phyloP scores from a whole-genome alignment of 2,113 vertebrate species.

The Cettia cetti region DNA sequence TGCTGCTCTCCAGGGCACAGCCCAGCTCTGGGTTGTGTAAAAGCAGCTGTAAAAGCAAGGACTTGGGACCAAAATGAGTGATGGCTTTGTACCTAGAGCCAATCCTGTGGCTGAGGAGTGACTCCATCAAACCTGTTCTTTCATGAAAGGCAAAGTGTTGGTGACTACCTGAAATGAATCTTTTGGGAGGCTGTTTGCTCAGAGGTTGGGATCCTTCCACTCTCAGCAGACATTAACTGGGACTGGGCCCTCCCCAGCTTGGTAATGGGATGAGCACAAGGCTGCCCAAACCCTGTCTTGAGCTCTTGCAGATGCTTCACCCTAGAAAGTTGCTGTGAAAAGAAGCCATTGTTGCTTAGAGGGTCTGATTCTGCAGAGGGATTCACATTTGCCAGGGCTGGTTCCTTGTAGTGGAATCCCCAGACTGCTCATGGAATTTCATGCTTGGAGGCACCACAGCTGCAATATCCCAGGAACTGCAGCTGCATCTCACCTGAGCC shows the following conservation, averaged over 20 bases:
- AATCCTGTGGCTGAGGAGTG: neutral
- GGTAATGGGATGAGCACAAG: neutral
- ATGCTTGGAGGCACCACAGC: neutral
- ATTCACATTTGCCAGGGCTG: rapidly evolving
- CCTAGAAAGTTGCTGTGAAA: neutral
- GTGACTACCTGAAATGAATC: rapidly evolving
- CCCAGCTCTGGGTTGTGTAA: neutral
- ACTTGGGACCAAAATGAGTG: neutral
- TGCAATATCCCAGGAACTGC: neutral
- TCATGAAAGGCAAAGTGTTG: too few relatives aligned
- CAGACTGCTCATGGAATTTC: neutral
- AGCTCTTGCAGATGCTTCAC: neutral
- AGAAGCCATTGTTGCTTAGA: rapidly evolving
- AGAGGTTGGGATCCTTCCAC: neutral
- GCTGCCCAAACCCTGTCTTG: neutral
- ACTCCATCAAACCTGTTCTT: neutral
- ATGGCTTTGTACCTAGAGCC: neutral
- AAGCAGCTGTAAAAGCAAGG: neutral
- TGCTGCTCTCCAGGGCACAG: neutral
- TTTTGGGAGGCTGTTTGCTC: neutral
- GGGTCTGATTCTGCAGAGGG: neutral
- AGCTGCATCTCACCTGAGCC: neutral
- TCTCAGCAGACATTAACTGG: neutral
- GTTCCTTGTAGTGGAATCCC: neutral
- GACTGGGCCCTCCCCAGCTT: neutral